Percentiles rank a stretch among this genome's conserved stretches.
phyloP scores from a whole-genome alignment of 1,140 invertebrate genomes.

The Battus philenor region DNA sequence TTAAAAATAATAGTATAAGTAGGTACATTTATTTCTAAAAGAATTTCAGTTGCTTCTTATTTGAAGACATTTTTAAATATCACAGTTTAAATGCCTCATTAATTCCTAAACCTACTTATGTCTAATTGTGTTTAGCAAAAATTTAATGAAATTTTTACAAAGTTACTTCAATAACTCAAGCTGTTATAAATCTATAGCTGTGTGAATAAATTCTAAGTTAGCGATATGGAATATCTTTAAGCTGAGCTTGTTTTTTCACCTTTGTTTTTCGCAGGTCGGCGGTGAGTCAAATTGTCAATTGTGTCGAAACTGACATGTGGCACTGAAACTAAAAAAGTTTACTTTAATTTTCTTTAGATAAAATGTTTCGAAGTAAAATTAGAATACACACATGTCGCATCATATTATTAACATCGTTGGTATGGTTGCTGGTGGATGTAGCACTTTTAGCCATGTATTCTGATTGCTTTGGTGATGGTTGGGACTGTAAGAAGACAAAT shows the following conservation, averaged over 20 bases:
- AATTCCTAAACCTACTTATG: conserved; percentile 53
- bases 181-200: conserved; percentile 15
- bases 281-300: conserved; percentile 30
- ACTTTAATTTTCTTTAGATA: conserved; percentile 45
- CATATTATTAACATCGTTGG: conserved; percentile 94
- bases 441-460: conserved; percentile 95
- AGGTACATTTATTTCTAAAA: neutral
- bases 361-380: conserved; percentile 90
- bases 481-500: conserved; percentile 77
- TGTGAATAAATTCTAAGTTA: too few species aligned
- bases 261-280: conserved; percentile 43
- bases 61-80: neutral
- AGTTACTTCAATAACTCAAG: too few species aligned
- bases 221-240: too few species aligned
- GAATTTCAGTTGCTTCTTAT: neutral
- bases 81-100: neutral
- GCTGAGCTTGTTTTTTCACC: conserved; percentile 21
- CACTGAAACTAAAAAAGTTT: conserved; percentile 48
- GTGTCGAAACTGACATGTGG: conserved; percentile 59
- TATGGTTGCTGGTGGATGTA: conserved; percentile 96
- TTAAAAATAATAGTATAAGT: conserved; percentile 4
- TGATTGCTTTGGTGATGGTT: conserved; percentile 88
- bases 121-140: conserved; percentile 21
- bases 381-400: conserved; percentile 96
- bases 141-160: too few species aligned